These are phyloP conservation scores for Micronycteris hirsuta DNA, from an alignment of 2,113 vertebrate species.

Conservation along the genomic window DNA sequence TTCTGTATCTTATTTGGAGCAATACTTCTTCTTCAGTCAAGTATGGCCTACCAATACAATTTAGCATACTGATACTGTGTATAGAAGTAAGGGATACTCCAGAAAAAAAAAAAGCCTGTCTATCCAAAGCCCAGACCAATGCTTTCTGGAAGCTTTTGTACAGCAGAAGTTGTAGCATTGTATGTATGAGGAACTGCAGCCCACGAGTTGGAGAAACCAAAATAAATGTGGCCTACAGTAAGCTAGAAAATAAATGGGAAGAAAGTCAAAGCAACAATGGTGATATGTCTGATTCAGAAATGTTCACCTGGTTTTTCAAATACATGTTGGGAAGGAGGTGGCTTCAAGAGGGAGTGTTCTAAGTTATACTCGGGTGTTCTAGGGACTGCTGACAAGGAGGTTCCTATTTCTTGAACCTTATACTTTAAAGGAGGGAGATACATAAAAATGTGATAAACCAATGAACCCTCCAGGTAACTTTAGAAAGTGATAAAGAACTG, in stretches of 20 bases:
- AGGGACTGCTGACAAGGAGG: not conserved
- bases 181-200: not conserved
- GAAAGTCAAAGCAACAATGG: not conserved
- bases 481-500: not conserved
- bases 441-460: not conserved
- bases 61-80: not conserved
- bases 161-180: not conserved
- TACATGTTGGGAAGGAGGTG: not conserved
- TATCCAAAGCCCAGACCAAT: not conserved
- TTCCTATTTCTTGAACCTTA: not conserved
- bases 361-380: not conserved
- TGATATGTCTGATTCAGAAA: not conserved
- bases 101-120: not conserved
- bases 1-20: not conserved
- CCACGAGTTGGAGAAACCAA: not conserved
- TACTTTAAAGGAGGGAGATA: not conserved
- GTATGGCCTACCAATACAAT: not conserved
- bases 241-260: not conserved
- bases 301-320: not conserved
- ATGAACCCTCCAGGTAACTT: not conserved
- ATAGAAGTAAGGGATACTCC: not conserved
- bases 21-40: not conserved
- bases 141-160: not conserved
- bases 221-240: not conserved
- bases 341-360: no score